Base-by-base conservation (phyloP, 2,888 invertebrate genomes). In the Sarcophaga caerulescens region DNA sequence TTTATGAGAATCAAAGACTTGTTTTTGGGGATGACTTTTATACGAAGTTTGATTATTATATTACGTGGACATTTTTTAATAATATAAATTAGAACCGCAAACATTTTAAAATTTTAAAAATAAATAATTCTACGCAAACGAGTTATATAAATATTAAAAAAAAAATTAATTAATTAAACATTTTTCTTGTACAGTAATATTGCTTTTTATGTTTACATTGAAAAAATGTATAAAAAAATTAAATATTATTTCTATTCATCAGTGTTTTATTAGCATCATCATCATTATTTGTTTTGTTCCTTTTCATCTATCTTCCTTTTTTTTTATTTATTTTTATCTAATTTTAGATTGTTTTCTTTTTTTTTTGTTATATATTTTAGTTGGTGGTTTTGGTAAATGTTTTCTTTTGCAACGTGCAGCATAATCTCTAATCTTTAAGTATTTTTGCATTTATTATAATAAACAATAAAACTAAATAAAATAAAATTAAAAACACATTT, bases 331-430 rank as follows among this genome's bases (percentile, higher is more conserved):
- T 70, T 85, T 91, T 91, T 91, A 90, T 91, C 91, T 91, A 91
- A 92, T 91, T 90, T 90, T 91, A 91, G 91, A 92, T 88, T 88
- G 79, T 84, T 83, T 52, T 85, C 52, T 83, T 87, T 81, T 88
- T 81, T 88, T 52, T 88, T 90, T 91, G 90, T 89, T 91, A 90
- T 84, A 88, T 81, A 90, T 90, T 91, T 90, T 90, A 91, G 87
- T 92, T 92, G 91, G 91, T 91, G 91, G 91, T 92, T 91, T 91
- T 92, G 92, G 92, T 91, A 89, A 90, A 90, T 89, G 92, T 91
- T 90, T 89, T 88, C 82, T 81, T 87, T 86, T 84, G 84, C 84
- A 86, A 84, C 86, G 84, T 84, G 84, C 86, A 84, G 86, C 86
- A 84, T 86, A 86, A 85, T 81, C 78, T 86, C 62, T 86, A 81